Evolutionary conservation across 2,888 invertebrate species (phyloP), one percentile per base, ranked within the genome.

Genomic region (Macrosoma leucophasiata): DNA sequence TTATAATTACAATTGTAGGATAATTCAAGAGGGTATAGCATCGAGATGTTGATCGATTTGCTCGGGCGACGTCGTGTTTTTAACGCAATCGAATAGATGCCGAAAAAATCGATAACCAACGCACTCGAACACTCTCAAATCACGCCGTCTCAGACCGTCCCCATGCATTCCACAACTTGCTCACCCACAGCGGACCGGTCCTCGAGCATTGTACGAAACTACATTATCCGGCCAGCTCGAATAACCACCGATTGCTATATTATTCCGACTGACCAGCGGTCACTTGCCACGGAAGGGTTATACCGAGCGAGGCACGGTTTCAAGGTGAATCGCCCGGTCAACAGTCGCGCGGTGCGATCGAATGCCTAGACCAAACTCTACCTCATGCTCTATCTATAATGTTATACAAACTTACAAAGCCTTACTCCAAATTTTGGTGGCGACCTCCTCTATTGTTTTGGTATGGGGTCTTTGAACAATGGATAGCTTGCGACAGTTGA

Each of bases 131-230:
- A 81, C 77, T 82, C 81, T 81, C 77, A 76, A 79, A 79, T 75
- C 68, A 67, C 63, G 59, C 60, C 58, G 66, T 58, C 64, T 69
- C 59, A 55, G 72, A 70, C 64, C 72, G 75, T 77, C 76, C 62
- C n/a, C 59, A 29, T 75, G 72, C 84, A 84, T 84, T 81, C 84
- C 82, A 64, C 69, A 71, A 78, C 81, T 73, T 66, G 79, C 77
- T 84, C 81, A 84, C 82, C 82, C 81, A 82, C 79, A 82, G 77
- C 50, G 62, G 82, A 82, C 82, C 79, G 81, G 82, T 82, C 82
- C 50, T 66, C 63, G 66, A 71, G 67, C 76, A 70, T 76, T 77
- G 73, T 78, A 81, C 73, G 64, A 76, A 71, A 73, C 67, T 58
- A 50, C 58, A 53, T 44, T 55, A 77, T 50, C 43, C 81, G 60